A percentile compares a stretch with the other conserved stretches of the same genome.
Evolutionary conservation across 2,113 vertebrate genomes (phyloP).

Genomic region (Tachuris rubrigastra): DNA sequence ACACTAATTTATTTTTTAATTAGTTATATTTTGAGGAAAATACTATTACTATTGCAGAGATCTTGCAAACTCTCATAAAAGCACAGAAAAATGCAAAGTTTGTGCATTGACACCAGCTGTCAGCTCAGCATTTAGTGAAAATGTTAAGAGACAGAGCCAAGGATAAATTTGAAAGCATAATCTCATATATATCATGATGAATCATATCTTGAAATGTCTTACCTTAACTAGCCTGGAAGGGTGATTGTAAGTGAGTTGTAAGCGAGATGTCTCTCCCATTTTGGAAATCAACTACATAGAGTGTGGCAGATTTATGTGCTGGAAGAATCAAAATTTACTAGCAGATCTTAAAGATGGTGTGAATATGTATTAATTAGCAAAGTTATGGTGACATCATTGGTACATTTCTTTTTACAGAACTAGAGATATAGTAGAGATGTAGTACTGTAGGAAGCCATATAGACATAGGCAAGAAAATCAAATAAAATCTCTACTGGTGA

Average conservation of each 20-base stretch:
- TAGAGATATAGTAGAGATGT: neutral
- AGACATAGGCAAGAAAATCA: neutral
- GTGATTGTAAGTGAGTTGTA: neutral
- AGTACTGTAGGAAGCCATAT: neutral
- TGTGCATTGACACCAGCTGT: slow-evolving; percentile 45
- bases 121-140: slow-evolving; percentile 65
- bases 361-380: slow-evolving; percentile 20
- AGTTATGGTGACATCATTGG: neutral
- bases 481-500: neutral
- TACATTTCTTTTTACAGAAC: slow-evolving; percentile 11
- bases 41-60: neutral
- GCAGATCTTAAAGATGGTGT: neutral
- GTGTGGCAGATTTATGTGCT: slow-evolving; percentile 12
- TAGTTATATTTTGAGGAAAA: neutral
- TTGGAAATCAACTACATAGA: slow-evolving; percentile 9
- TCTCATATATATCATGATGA: slow-evolving; percentile 56
- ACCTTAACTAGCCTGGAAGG: slow-evolving; percentile 39
- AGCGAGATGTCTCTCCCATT: neutral
- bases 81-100: neutral
- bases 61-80: neutral
- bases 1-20: neutral
- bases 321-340: slow-evolving; percentile 49
- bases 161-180: slow-evolving; percentile 59
- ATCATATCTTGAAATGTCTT: slow-evolving; percentile 50
- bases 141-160: slow-evolving; percentile 49